Evolutionary conservation across 2,888 invertebrate species (phyloP).

Genomic region (Aphodius sticticus): DNA sequence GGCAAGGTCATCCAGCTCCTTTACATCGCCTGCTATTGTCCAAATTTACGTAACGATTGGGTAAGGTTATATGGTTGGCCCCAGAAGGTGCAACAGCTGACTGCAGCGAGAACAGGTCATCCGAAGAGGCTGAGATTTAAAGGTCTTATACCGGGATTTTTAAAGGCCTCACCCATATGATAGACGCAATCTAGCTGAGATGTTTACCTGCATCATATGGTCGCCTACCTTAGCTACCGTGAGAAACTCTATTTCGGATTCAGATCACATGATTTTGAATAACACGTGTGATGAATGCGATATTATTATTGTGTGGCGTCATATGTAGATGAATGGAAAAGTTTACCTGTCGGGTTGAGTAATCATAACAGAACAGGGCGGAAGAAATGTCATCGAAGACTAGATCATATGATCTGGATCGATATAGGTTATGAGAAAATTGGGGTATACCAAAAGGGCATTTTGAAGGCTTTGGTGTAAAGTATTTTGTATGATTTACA

Average conservation of each 20-base stretch:
- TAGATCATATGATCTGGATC: background rate
- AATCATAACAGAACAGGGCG: background rate
- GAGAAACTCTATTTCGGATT: background rate
- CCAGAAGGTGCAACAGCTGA: background rate
- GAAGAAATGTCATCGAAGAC: background rate
- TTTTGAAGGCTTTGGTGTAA: no score
- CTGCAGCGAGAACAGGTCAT: background rate
- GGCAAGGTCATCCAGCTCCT: background rate
- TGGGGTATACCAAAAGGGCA: background rate
- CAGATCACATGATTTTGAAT: slow-evolving; percentile 4
- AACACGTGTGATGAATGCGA: background rate
- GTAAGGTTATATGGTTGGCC: background rate
- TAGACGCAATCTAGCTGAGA: background rate
- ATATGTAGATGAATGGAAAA: background rate
- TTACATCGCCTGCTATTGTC: background rate
- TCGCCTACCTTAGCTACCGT: background rate
- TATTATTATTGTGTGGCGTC: background rate
- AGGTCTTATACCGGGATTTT: background rate
- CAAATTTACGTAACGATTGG: background rate
- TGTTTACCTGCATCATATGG: background rate
- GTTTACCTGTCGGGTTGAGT: background rate
- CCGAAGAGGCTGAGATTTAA: background rate
- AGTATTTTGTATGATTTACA: no score
- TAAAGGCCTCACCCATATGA: background rate
- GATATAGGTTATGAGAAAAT: background rate